These are phyloP conservation scores for Hephaestus fuliginosus DNA, from an alignment of 2,797 vertebrate species.

Conservation along the genomic window DNA sequence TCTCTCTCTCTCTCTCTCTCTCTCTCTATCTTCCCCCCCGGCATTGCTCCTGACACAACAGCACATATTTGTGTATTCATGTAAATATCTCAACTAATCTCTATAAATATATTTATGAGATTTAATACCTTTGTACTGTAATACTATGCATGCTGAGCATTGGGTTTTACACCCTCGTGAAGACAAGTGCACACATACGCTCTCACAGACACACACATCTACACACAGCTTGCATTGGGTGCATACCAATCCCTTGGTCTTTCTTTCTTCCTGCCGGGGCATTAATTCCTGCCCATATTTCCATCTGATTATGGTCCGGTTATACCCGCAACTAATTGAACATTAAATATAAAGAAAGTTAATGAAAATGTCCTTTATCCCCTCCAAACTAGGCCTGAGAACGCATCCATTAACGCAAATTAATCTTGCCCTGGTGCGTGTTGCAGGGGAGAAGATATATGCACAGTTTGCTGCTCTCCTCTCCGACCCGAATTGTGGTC, in stretches of 20 bases:
- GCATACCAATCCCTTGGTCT: constrained; percentile 86
- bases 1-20: constrained; percentile 22
- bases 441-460: constrained; percentile 82
- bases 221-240: constrained; percentile 66
- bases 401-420: constrained; percentile 90
- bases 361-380: constrained; percentile 93
- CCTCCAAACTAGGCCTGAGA: constrained; percentile 91
- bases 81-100: constrained; percentile 81
- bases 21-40: constrained; percentile 42
- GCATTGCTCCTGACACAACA: constrained; percentile 72
- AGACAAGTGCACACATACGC: constrained; percentile 50
- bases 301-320: constrained; percentile 90
- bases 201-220: constrained; percentile 52
- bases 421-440: constrained; percentile 83
- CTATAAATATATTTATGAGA: constrained; percentile 82
- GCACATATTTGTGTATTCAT: constrained; percentile 78
- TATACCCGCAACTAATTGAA: constrained; percentile 91
- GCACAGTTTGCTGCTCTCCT: constrained; percentile 77
- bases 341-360: constrained; percentile 93
- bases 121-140: constrained; percentile 81
- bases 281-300: constrained; percentile 90
- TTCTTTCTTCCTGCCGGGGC: constrained; percentile 85
- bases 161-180: constrained; percentile 58
- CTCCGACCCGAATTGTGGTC: constrained; percentile 76
- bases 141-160: constrained; percentile 65